Evolutionary conservation across 1,140 invertebrate genomes (phyloP), one percentile per base, ranked within the genome.

Genomic region (Antheraea pernyi): DNA sequence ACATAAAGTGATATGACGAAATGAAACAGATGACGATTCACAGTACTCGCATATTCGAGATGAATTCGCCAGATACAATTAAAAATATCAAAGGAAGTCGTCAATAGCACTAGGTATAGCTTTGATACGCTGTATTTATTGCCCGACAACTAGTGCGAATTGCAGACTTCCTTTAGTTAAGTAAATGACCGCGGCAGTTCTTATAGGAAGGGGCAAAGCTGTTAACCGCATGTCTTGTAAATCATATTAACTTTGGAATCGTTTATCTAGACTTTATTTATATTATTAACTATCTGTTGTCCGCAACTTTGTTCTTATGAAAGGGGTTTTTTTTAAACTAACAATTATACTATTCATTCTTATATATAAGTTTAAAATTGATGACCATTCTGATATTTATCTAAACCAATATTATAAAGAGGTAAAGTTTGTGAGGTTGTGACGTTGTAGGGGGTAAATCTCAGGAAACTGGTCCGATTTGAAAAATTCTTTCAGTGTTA

Each of bases 21-120:
- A 78, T 78, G 80, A 75, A 78, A 75, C 75, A 71, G 63, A 77
- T 80, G 75, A 86, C 86, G 84, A 88, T 85, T 86, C 80, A 88
- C 82, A 72, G 70, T 68, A 65, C 68, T 70, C 70, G 73, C 72
- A 75, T 71, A 79, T 78, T 77, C 70, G 79, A 61, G 65, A 42
- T 69, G 65, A 77, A 59, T 59, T 71, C 60, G 64, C 66, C 72
- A 62, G 59, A 66, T 61, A 61, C 69, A 69, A 73, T 69, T 73
- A 73, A 77, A 77, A 77, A 77, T 74, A 68, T 71, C 68, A 72
- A 75, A 73, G 72, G 69, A 73, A 70, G 69, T 72, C 69, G 77
- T 74, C 69, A 30, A 30, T 30, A 30, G 63, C 70, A n/a, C 67
- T 48, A 3, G 36, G 58, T 65, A 66, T 60, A 48, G 70, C 74